Conservation (phyloP, 2,797 vertebrate genomes). For the Falco cherrug region DNA sequence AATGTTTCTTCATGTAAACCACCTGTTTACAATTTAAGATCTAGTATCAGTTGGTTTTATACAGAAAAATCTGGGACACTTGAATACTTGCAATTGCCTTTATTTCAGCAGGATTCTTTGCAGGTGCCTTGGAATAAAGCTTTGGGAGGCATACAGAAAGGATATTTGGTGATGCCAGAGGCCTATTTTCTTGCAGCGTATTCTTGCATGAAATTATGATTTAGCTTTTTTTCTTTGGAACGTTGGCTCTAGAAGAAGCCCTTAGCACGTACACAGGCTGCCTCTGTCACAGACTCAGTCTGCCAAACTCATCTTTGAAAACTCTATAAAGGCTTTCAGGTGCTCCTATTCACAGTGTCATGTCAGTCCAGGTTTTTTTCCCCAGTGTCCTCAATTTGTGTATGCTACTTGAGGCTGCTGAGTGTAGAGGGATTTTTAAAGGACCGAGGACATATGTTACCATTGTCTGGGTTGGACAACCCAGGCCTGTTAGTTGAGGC, state of each 20-base stretch:
- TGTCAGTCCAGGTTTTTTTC: neutral
- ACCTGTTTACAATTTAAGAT: neutral
- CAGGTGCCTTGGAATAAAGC: neutral
- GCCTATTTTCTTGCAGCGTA: neutral
- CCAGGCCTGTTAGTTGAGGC: too few species aligned
- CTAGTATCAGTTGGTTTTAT: neutral
- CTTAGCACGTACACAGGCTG: fast-evolving
- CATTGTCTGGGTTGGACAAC: too few species aligned
- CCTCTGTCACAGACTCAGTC: neutral
- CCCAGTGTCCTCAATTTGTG: neutral
- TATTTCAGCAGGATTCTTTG: neutral
- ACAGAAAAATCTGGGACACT: neutral
- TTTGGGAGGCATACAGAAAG: neutral
- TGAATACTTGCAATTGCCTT: neutral
- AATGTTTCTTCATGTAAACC: neutral
- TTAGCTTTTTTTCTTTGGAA: neutral
- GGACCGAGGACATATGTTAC: too few species aligned
- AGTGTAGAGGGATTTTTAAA: too few species aligned
- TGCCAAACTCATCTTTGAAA: neutral
- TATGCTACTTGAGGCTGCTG: neutral
- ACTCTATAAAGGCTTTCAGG: neutral
- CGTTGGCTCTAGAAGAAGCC: neutral
- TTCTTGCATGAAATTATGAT: neutral
- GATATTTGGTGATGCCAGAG: neutral
- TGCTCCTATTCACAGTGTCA: neutral